A percentile compares a stretch with the other conserved stretches of the same genome.
Conservation (phyloP, 2,888 invertebrate genomes). For the Rhaphigaster nebulosa region DNA sequence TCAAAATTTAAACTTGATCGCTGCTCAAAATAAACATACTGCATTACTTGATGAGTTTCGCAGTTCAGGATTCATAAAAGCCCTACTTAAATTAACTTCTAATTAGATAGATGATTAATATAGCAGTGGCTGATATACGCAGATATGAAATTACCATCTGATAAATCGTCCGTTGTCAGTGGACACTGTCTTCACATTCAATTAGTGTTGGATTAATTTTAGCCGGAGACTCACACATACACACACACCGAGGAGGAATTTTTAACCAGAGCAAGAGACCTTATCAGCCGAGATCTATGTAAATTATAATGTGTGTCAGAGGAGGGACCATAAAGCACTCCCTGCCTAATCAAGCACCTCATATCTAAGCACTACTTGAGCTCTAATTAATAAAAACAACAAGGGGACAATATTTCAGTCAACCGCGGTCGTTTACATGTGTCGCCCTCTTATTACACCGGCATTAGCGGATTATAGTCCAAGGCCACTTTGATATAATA, state of each 20-base stretch:
- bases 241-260: background rate
- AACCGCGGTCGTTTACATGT: background rate
- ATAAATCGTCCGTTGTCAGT: constrained; percentile 22
- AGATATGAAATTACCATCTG: constrained; percentile 19
- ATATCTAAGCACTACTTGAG: constrained; percentile 42
- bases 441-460: background rate
- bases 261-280: background rate
- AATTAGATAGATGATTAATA: constrained; percentile 5
- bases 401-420: constrained; percentile 9
- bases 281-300: constrained; percentile 24
- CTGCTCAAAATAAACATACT: background rate
- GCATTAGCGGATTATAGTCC: background rate
- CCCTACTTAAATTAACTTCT: background rate
- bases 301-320: constrained; percentile 40
- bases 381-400: constrained; percentile 32
- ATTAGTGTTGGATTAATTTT: constrained; percentile 18
- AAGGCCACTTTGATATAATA: background rate
- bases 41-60: background rate
- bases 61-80: background rate
- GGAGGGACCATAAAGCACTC: constrained; percentile 13
- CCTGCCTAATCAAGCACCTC: background rate
- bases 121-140: background rate
- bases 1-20: background rate
- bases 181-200: constrained; percentile 42
- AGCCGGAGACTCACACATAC: background rate